Evolutionary conservation across 1,140 invertebrate species (phyloP), one percentile per base, ranked within the genome.

Genomic region (Sycophaga agraensis): DNA sequence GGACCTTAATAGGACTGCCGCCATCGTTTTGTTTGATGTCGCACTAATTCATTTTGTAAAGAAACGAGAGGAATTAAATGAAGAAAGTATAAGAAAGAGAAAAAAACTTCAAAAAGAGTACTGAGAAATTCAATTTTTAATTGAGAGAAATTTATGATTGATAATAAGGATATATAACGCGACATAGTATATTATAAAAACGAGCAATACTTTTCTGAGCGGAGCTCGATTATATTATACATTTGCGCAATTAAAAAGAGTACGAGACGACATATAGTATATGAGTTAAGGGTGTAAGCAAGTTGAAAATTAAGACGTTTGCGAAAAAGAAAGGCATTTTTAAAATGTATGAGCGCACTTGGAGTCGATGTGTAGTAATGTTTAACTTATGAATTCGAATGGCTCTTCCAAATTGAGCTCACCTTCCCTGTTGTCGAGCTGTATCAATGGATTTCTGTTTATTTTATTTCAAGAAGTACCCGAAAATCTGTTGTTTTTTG

Each of bases 91-190:
- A 31, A 11, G 7, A 39, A 54, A 28, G 14, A 16, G n/a, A n/a
- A n/a, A n/a, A 40, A 22, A 50, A 51, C 14, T 8, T 51, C 28
- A 51, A 37, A 35, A 51, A 16, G 14, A 22, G 14, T 22, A 51
- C 31, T 35, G 28, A 31, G 17, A 6, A 19, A 56, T 35, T 2
- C 26, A 35, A 17, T 51, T 51, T 46, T 56, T 55, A 43, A 56
- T 6, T 56, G 26, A 56, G 54, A 45, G 54, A 56, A 56, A 14
- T 46, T 56, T 35, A 43, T 24, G 24, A 31, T 55, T 16, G 22
- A 55, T 43, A 43, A 55, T 55, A 56, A 56, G 26, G 19, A 46
- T 56, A 55, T 55, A 45, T 56, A 31, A 45, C 11, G 28, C 17
- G 28, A 55, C 46, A 37, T 45, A 56, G 28, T 56, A 46, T 56